Conservation (phyloP, 1,140 invertebrate species). For the Drosophila varians region DNA sequence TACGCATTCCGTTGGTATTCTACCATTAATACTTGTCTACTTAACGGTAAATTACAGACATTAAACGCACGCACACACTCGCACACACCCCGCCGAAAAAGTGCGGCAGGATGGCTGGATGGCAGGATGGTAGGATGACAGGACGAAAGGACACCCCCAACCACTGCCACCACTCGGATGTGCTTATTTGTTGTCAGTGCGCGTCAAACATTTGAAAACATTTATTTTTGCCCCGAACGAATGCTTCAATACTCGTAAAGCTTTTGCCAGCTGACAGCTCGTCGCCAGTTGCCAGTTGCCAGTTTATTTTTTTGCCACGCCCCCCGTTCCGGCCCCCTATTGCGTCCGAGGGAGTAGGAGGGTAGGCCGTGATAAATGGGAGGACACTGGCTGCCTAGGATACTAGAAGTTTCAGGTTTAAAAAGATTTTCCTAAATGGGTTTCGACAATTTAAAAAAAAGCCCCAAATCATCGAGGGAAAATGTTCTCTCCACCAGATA, state of each 20-base stretch:
- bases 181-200: constrained; percentile 79
- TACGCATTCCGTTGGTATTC: constrained; percentile 83
- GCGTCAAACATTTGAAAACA: constrained; percentile 81
- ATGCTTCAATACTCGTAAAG: constrained; percentile 68
- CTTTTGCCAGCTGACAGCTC: constrained; percentile 60
- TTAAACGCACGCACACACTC: constrained; percentile 72
- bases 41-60: constrained; percentile 83
- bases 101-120: constrained; percentile 29
- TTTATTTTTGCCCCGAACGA: constrained; percentile 76
- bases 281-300: constrained; percentile 33
- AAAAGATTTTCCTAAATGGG: background rate
- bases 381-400: constrained; percentile 8
- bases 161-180: constrained; percentile 20
- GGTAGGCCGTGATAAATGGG: constrained; percentile 25
- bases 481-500: background rate
- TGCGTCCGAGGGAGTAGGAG: background rate
- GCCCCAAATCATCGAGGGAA: background rate
- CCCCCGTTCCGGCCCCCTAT: background rate
- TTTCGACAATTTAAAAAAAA: background rate
- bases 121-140: constrained; percentile 5
- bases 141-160: constrained; percentile 4
- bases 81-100: constrained; percentile 40
- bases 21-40: constrained; percentile 83
- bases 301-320: constrained; percentile 51
- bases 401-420: background rate